Base-by-base conservation (phyloP, 2,113 vertebrate genomes). In the Salminus brasiliensis region DNA sequence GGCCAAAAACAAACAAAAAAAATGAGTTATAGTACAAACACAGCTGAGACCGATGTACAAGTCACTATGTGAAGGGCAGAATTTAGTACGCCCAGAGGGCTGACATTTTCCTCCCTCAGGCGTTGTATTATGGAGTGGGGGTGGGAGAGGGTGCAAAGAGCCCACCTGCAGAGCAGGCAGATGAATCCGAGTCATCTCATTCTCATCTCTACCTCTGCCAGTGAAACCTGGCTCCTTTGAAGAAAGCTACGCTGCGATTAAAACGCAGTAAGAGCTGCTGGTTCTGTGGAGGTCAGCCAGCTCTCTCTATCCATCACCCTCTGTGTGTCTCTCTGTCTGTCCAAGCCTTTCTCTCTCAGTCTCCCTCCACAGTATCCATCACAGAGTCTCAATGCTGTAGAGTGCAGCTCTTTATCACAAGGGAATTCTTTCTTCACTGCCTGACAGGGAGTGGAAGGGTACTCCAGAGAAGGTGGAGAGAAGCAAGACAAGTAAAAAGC, bases 191-290 rank as follows among this genome's bases (percentile, higher is more conserved):
- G 18, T 71, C 67, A 25, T 55, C 57, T 57, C 55, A 80, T 60
- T 80, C 36, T 41, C 63, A 30, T 16, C 45, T 73, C 25, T 39
- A 60, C 41, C 25, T 32, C 43, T 27, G n/a, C 34, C 15, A 63
- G 23, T 43, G 32, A 36, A 41, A 63, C 41, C 53, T 76, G 23
- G 25, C 13, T 70, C 1, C 70, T 78, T 77, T 68, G 53, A 78
- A 81, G 47, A 67, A 75, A 29, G 9, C 55, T 66, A 34, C 25
- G 45, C 65, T 65, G 81, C 79, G 45, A 79, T 83, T 79, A 79
- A 69, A 55, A 18, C 41, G 47, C 30, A n/a, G 63, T 13, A 32
- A 59, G 62, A 60, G 57, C 78, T 74, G 39, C 62, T 69, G 63
- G n/a, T 39, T 60, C 23, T 27, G 45, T 11, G 25, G 45, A 71